Evolutionary conservation across 2,113 vertebrate species (phyloP).

Genomic region (Hippoglossus stenolepis): DNA sequence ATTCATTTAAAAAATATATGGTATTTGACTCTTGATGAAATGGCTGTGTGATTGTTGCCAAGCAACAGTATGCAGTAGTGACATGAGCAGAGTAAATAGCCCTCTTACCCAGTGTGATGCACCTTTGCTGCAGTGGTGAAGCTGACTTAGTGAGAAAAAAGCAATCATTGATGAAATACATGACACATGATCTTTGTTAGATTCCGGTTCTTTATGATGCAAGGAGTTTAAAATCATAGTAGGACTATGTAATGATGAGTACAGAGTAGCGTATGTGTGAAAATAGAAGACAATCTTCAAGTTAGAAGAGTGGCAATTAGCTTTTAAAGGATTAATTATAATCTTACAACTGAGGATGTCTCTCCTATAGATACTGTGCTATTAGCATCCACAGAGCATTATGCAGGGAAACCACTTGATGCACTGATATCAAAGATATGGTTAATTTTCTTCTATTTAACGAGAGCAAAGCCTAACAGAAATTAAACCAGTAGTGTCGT

Average conservation of each 20-base stretch:
- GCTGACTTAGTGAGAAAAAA: constrained; percentile 35
- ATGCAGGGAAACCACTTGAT: constrained; percentile 29
- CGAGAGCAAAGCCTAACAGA: constrained; percentile 15
- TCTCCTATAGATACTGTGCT: constrained; percentile 4
- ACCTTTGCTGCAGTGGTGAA: constrained; percentile 30
- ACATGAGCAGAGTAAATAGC: constrained; percentile 36
- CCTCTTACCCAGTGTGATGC: constrained; percentile 34
- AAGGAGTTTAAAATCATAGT: neutral
- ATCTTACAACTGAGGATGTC: neutral
- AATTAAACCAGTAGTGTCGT: constrained; percentile 28
- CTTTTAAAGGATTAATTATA: constrained; percentile 10
- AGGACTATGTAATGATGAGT: neutral
- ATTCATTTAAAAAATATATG: constrained; percentile 43
- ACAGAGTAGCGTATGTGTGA: neutral
- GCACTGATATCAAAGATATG: constrained; percentile 34
- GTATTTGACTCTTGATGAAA: constrained; percentile 47
- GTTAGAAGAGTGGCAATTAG: neutral
- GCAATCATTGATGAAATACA: constrained; percentile 4
- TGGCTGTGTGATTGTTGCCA: constrained; percentile 65
- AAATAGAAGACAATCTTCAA: neutral
- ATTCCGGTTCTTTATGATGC: neutral
- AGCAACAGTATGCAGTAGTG: constrained; percentile 62
- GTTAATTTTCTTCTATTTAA: neutral
- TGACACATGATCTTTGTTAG: neutral
- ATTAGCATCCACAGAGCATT: constrained; percentile 15